phyloP scores from a whole-genome alignment of 1,140 invertebrate genomes.

The Hycleus phaleratus region DNA sequence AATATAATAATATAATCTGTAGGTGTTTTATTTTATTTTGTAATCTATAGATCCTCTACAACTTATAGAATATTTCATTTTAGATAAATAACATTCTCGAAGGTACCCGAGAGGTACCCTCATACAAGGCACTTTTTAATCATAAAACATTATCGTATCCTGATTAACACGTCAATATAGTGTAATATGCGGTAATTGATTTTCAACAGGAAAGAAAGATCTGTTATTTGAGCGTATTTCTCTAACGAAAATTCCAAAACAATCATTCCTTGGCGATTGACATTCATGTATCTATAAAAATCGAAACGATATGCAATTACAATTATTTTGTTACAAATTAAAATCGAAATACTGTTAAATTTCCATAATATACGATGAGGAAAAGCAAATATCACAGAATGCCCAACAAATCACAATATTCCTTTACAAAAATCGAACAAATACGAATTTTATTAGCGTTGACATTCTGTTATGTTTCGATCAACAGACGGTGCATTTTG shows the following conservation, averaged over 20 bases:
- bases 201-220: no score
- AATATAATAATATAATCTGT: slow-evolving; percentile 25
- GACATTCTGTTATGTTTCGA: no score
- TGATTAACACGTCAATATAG: no score
- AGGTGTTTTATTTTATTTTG: slow-evolving; percentile 16
- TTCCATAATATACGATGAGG: no score
- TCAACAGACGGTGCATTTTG: no score
- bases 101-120: slow-evolving; percentile 6
- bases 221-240: no score
- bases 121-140: slow-evolving; percentile 25
- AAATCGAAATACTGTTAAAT: neutral
- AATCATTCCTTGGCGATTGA: neutral
- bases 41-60: slow-evolving; percentile 26
- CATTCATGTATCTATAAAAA: neutral
- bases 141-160: no score
- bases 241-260: no score
- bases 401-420: slow-evolving; percentile 13
- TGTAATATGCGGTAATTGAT: no score
- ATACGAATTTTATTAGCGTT: neutral
- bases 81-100: slow-evolving; percentile 29
- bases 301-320: neutral
- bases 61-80: no score
- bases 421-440: neutral
- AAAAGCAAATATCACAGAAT: slow-evolving; percentile 28
- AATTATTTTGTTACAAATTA: neutral